These are phyloP conservation scores for Sitta carolinensis DNA, from an alignment of 2,797 vertebrate species.

Conservation along the genomic window DNA sequence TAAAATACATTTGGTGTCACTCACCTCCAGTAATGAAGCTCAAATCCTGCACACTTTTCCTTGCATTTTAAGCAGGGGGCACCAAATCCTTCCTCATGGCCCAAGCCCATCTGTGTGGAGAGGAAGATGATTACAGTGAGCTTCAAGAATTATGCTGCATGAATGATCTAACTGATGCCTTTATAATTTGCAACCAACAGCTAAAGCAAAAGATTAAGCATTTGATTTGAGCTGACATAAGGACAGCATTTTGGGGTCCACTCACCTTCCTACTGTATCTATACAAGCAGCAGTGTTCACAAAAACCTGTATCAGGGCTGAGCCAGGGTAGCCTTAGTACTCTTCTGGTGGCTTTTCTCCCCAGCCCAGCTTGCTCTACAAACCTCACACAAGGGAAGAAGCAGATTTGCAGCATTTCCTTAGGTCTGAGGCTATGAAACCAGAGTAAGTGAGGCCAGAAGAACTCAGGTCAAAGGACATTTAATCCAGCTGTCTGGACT, in stretches of 20 bases:
- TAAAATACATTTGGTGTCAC: constrained; percentile 26
- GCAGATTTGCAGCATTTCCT: neutral
- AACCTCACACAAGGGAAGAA: neutral
- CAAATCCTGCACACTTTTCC: constrained; percentile 96
- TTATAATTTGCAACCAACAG: neutral
- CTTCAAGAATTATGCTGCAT: neutral
- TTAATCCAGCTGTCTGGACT: neutral
- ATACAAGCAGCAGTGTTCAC: neutral
- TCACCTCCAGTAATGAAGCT: constrained; percentile 99
- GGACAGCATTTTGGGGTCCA: neutral
- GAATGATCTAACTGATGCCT: neutral
- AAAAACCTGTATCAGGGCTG: neutral
- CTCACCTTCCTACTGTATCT: neutral
- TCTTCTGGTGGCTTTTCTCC: neutral
- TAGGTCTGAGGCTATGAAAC: neutral
- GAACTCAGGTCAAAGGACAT: neutral
- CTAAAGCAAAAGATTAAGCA: neutral
- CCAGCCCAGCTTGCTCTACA: neutral
- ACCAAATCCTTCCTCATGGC: constrained; percentile 95
- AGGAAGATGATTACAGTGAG: constrained; percentile 17
- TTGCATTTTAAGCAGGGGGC: constrained; percentile 95
- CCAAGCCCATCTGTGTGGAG: constrained; percentile 88
- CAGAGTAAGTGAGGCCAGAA: neutral
- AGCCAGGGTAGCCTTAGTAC: neutral
- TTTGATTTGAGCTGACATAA: neutral